Base-by-base conservation (phyloP, 2,113 vertebrate genomes). In the Parotia lawesii region DNA sequence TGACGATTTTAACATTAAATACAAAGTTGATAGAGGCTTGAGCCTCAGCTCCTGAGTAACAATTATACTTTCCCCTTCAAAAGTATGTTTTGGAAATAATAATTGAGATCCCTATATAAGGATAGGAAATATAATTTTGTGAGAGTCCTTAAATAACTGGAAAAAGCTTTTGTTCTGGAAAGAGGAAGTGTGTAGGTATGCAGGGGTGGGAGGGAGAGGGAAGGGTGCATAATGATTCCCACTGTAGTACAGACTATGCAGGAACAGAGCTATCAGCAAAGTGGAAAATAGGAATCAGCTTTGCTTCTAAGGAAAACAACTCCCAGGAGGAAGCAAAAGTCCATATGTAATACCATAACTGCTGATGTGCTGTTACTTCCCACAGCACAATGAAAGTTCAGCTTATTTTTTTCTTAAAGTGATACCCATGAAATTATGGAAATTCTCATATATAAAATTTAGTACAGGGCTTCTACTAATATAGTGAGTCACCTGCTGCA, bases 271-370 rank as follows among this genome's bases (percentile, higher is more conserved):
- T 93, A 93, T 93, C 78, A 77, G 85, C 87, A 74, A 87, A 92
- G 91, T 96, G 95, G 87, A 93, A 96, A 97, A 95, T 85, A 87
- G 85, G 78, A 94, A 82, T 95, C 81, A 83, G 58, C 87, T 95
- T 94, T 96, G 91, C 85, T 96, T 95, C 94, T 85, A 67, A 89
- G 85, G 87, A 94, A 91, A 93, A 82, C 81, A 93, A n/a, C 67
- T 95, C 93, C 87, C 67, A 85, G 56, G 81, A 94, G 96, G 91
- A 96, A 95, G 81, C 84, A 83, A 8, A 89, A 93, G 81, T 85
- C 96, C 74, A n/a, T 94, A 81, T 91, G 81, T 85, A 93, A 79
- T 67, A 56, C 45, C 40, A 23, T 94, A 95, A 85, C 81, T 82
- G 71, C 84, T 89, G 85, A 79, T 76, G 66, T 65, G 50, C 78